Evolutionary conservation across 2,888 invertebrate species (phyloP), one percentile per base, ranked within the genome.

Genomic region (Eugnorisma glareosa): DNA sequence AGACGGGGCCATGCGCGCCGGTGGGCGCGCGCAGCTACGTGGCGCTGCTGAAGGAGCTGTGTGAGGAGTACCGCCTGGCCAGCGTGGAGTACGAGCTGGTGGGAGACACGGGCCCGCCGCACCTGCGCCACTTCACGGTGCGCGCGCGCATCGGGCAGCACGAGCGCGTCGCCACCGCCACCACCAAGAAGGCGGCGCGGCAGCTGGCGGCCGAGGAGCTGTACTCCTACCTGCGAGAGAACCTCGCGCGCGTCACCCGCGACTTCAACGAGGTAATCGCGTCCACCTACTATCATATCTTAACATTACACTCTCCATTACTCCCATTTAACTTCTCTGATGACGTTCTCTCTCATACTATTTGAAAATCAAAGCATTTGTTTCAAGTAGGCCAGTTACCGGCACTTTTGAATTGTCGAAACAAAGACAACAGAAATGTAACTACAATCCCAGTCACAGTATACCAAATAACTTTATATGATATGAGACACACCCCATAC

Each of bases 31-130:
- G 93, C 90, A 93, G 93, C 88, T 93, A 93, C 89, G 94, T 95
- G 85, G 93, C 94, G 74, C 91, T 95, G 84, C 92, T 95, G 75
- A 92, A 93, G 88, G 97, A 97, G 88, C 89, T 97, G 77, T 97
- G 97, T 90, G 90, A 97, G 73, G 92, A 95, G 90, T 95, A 93
- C 90, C 88, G 96, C 81, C 94, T 98, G 72, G 95, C 97, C 31
- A 92, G 91, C 24, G 97, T 97, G 6, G 90, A 93, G 64, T 98
- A 97, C 93, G 89, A 92, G 75, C 95, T 97, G 90, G 96, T 97
- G 80, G 97, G 97, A 28, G 98, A 97, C 92, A 97, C 97, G 84
- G 98, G 98, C 64, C 98, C 98, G 31, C 97, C 98, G 59, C 98
- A 98, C 94, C 95, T 96, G 75, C 97, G 97, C 86, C 95, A 97